phyloP scores from a whole-genome alignment of 2,113 vertebrate genomes.

The Hippopotamus amphibius region DNA sequence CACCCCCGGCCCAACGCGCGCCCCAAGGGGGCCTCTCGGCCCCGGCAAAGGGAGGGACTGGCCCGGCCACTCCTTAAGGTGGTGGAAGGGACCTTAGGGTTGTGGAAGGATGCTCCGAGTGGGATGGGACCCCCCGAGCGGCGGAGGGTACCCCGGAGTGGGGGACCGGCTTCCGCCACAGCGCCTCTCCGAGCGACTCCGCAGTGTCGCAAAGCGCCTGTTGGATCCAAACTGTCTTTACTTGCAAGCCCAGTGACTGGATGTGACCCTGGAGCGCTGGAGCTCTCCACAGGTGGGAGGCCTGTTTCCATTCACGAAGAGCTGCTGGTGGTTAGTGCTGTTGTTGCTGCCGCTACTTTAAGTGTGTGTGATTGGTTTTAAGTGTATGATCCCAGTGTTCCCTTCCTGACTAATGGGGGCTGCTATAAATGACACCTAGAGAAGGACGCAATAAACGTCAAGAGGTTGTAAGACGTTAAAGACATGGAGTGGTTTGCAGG shows the following conservation, averaged over 20 bases:
- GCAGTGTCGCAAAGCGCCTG: not conserved
- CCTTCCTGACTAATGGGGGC: not conserved
- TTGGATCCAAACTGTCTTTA: not conserved
- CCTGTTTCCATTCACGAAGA: rapidly evolving
- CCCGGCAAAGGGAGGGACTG: not conserved
- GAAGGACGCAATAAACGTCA: not conserved
- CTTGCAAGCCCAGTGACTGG: not conserved
- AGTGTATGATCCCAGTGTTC: not conserved
- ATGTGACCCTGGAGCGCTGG: not conserved
- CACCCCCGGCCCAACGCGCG: not conserved
- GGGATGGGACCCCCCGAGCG: no score
- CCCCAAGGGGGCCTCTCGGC: not conserved
- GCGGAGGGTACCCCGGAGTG: not conserved
- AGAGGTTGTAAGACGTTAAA: not conserved
- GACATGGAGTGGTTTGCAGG: not conserved
- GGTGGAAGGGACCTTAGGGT: not conserved
- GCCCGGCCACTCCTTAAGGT: not conserved
- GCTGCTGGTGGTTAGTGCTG: not conserved
- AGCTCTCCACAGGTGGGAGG: not conserved
- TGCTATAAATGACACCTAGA: slow-evolving; percentile 32
- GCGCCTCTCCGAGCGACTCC: not conserved
- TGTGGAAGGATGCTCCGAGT: not conserved
- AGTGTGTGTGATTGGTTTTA: not conserved
- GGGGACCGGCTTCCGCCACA: not conserved
- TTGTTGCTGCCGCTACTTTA: not conserved